Base-by-base conservation (phyloP, 2,797 vertebrate genomes). In the Sebastes flavidus region DNA sequence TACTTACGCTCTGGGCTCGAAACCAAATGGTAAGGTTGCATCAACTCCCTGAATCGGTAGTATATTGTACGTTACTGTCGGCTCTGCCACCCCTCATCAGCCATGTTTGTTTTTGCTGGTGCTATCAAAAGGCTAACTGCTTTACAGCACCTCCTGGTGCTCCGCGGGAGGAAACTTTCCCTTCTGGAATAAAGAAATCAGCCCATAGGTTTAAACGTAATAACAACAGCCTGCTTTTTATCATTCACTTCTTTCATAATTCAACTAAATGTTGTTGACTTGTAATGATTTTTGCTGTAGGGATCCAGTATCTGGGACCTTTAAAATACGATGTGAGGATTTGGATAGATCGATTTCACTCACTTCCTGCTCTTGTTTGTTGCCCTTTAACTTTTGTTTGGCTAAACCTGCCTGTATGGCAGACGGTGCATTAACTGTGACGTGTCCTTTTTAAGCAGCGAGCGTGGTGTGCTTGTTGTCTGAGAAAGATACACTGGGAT, bases 131-230 rank as follows among this genome's bases (percentile, higher is more conserved):
- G 89, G 92, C 92, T 91, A 95, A 93, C 92, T 94, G 94, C 87
- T 94, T 94, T 91, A 95, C 94, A 95, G 94, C 93, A 93, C 92
- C 93, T 93, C 94, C 93, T 94, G 92, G 91, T 92, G 93, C 94
- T 92, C 70, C 82, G 80, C 32, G 6, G 11, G 80, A 91, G 89
- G 84, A 93, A 90, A 90, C 85, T 78, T 87, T 84, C 78, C 78
- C 54, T 85, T 84, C 87, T 83, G 65, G 29, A 87, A 79, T 86
- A 62, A 90, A 84, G 60, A 84, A 77, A 90, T 89, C 81, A 91
- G 68, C 70, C 70, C 71, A 88, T 79, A 90, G 76, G 90, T 92
- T 90, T 88, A 90, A 88, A 92, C 80, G 87, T 90, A 94, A 92
- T 83, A 90, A 90, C 58, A 83, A 78, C 38, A 67, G 36, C 82